phyloP scores from a whole-genome alignment of 2,888 invertebrate genomes.

The Melieria picta region DNA sequence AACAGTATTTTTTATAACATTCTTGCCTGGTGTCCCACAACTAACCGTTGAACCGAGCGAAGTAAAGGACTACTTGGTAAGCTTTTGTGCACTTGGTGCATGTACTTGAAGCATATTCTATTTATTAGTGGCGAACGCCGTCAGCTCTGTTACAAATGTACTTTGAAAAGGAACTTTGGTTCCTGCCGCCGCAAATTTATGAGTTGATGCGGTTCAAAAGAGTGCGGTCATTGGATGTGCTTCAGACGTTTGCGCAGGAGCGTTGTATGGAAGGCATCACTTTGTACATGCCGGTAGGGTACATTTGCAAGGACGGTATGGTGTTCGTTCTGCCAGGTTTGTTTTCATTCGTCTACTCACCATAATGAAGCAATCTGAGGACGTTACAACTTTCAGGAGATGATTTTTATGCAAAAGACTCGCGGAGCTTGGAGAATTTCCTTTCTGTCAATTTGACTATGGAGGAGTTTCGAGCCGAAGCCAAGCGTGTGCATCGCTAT shows the following conservation, averaged over 20 bases:
- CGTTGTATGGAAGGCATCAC: conserved; percentile 70
- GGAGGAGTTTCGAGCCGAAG: conserved; percentile 58
- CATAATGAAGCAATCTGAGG: too few species aligned
- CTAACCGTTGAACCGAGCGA: conserved; percentile 69
- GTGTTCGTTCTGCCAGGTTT: conserved; percentile 70
- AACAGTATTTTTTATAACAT: conserved; percentile 77
- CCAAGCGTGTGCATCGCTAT: conserved; percentile 57
- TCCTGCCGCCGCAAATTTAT: conserved; percentile 83
- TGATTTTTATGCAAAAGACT: conserved; percentile 66
- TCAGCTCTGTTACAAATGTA: conserved; percentile 58
- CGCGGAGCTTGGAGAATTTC: conserved; percentile 51
- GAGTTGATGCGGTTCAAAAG: conserved; percentile 74
- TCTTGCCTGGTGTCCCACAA: conserved; percentile 69
- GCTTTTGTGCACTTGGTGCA: neutral
- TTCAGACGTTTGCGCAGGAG: conserved; percentile 71
- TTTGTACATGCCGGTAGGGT: conserved; percentile 68
- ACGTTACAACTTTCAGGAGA: conserved; percentile 57
- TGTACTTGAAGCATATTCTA: too few species aligned
- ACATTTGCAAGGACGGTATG: conserved; percentile 71
- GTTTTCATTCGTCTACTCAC: too few species aligned
- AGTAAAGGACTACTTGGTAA: conserved; percentile 62
- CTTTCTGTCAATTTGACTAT: conserved; percentile 53
- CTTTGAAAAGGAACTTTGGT: conserved; percentile 50
- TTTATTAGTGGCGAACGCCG: conserved; percentile 74
- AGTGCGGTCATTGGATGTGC: conserved; percentile 69